phyloP scores from a whole-genome alignment of 2,797 vertebrate genomes.

The Balearica regulorum region DNA sequence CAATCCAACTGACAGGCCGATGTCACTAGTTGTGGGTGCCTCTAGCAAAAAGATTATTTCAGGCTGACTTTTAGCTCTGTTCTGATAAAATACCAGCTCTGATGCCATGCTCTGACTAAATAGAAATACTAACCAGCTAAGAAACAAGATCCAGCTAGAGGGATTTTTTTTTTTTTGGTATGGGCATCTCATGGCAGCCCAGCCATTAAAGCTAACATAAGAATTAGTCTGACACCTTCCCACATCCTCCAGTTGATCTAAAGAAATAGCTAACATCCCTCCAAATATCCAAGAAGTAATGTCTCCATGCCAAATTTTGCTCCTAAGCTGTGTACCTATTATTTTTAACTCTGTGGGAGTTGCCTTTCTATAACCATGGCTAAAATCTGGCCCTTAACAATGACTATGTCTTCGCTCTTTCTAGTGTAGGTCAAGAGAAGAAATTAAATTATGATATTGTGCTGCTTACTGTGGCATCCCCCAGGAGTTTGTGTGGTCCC shows the following conservation, averaged over 20 bases:
- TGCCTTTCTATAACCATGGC: not conserved
- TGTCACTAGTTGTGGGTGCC: not conserved
- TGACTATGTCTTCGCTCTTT: conserved; percentile 1
- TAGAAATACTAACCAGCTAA: not conserved
- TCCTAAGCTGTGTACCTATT: not conserved
- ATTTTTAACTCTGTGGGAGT: not conserved
- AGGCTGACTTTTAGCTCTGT: not conserved
- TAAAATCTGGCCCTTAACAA: conserved; percentile 3
- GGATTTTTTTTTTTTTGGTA: not conserved
- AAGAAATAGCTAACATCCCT: not conserved
- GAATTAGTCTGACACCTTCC: not conserved
- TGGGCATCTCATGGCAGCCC: not conserved
- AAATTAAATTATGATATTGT: conserved; percentile 40
- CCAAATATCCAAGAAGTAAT: not conserved
- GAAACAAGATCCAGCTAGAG: not conserved
- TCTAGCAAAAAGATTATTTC: not conserved
- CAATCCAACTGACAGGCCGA: not conserved
- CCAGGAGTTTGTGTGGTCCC: conserved; percentile 19
- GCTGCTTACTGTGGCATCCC: conserved; percentile 8
- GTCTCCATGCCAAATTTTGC: not conserved
- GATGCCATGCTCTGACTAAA: not conserved
- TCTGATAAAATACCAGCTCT: not conserved
- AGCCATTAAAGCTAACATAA: not conserved
- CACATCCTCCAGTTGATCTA: not conserved
- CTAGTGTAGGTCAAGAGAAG: conserved; percentile 57